These are phyloP conservation scores for Cyaniris semiargus DNA, from an alignment of 2,888 invertebrate genomes.

Conservation along the genomic window DNA sequence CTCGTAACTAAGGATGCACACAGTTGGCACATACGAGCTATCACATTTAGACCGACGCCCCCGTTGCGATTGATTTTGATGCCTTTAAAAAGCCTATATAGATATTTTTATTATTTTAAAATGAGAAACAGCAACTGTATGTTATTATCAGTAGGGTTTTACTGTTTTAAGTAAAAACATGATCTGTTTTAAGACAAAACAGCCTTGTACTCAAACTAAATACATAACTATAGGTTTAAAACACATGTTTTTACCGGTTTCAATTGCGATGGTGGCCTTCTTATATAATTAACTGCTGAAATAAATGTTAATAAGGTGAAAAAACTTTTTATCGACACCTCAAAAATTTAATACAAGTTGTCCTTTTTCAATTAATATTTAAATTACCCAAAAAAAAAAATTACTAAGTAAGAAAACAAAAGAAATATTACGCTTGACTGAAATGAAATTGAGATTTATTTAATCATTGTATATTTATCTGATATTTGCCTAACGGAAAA, in stretches of 20 bases:
- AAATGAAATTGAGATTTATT: too few species aligned
- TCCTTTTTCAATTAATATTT: background rate
- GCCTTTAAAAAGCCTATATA: too few species aligned
- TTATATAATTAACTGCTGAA: slow-evolving; percentile 4
- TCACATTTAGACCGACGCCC: too few species aligned
- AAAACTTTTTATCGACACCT: background rate
- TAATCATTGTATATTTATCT: too few species aligned
- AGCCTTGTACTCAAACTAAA: slow-evolving; percentile 11
- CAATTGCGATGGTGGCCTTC: background rate
- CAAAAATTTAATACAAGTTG: background rate
- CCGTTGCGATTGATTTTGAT: background rate
- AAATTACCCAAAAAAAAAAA: too few species aligned
- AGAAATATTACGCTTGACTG: too few species aligned
- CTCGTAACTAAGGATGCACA: too few species aligned
- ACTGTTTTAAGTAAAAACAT: background rate
- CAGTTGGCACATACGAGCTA: too few species aligned
- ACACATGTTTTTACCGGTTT: slow-evolving; percentile 13
- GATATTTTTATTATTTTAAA: too few species aligned
- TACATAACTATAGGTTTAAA: background rate
- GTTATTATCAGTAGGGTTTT: background rate
- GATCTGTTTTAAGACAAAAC: background rate
- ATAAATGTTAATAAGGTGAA: background rate
- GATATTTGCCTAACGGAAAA: too few species aligned
- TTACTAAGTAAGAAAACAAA: background rate
- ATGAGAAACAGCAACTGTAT: too few species aligned